phyloP scores from a whole-genome alignment of 2,888 invertebrate genomes.

The Amorpha juglandis region DNA sequence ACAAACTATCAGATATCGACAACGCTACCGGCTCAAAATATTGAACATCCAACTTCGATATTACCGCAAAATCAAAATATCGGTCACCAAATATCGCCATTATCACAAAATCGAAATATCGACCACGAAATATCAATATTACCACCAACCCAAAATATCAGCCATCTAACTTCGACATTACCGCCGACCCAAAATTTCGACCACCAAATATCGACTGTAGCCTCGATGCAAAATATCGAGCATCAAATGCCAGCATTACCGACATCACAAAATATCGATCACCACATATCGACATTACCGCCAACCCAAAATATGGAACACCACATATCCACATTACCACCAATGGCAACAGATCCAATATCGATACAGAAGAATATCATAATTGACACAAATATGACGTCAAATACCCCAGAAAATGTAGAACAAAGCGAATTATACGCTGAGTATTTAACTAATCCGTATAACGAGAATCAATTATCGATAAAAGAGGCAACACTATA shows the following conservation, averaged over 20 bases:
- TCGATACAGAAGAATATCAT: slow-evolving; percentile 10
- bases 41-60: background rate
- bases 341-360: background rate
- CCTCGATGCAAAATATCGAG: background rate
- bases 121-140: background rate
- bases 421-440: slow-evolving; percentile 74
- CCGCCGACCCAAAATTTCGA: background rate
- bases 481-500: slow-evolving; percentile 60
- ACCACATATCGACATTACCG: background rate
- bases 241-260: background rate
- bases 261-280: background rate
- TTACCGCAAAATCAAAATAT: background rate
- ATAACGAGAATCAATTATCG: slow-evolving; percentile 69
- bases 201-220: background rate
- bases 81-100: background rate
- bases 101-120: background rate
- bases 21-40: background rate
- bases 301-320: background rate
- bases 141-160: background rate
- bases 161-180: background rate
- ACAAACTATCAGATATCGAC: background rate
- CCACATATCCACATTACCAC: background rate
- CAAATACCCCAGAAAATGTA: slow-evolving; percentile 40
- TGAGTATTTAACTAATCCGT: slow-evolving; percentile 84
- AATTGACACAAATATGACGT: background rate